Conservation (phyloP, 2,113 vertebrate species). For the Copsychus sechellarum region DNA sequence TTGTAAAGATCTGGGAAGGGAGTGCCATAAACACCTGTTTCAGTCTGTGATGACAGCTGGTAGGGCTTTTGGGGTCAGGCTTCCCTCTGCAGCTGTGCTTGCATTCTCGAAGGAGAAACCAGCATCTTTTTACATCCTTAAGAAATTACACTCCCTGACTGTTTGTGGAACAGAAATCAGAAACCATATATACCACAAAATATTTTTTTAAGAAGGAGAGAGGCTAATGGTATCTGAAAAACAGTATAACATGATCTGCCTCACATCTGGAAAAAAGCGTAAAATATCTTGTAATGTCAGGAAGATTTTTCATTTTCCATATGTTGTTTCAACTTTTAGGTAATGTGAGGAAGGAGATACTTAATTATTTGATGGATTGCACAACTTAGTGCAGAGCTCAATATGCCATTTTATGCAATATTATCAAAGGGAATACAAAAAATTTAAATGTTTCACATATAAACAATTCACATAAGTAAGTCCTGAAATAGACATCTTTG, state of each 20-base stretch:
- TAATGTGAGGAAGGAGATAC: not conserved
- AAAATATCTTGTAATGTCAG: not conserved
- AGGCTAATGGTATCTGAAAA: constrained; percentile 18
- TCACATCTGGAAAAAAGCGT: constrained; percentile 25
- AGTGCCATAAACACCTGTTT: constrained; percentile 72
- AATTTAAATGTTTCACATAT: not conserved
- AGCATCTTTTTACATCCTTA: constrained; percentile 35
- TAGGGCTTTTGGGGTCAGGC: constrained; percentile 20
- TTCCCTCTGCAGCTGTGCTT: constrained; percentile 72
- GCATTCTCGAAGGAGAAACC: constrained; percentile 5
- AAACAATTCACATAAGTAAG: not conserved
- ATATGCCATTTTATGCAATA: not conserved
- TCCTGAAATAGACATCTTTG: not conserved
- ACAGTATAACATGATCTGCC: not conserved
- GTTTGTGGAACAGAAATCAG: constrained; percentile 34
- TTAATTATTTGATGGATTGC: not conserved
- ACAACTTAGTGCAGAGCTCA: not conserved
- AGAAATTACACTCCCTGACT: constrained; percentile 43
- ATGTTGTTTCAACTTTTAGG: constrained; percentile 18
- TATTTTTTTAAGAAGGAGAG: constrained; percentile 11
- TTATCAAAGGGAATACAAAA: not conserved
- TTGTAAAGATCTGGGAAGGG: constrained; percentile 24
- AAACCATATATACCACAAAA: constrained; percentile 33
- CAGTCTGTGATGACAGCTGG: constrained; percentile 63
- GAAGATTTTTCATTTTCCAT: constrained; percentile 19